Evolutionary conservation across 2,888 invertebrate species (phyloP).

Genomic region (Drosophila neonasuta): DNA sequence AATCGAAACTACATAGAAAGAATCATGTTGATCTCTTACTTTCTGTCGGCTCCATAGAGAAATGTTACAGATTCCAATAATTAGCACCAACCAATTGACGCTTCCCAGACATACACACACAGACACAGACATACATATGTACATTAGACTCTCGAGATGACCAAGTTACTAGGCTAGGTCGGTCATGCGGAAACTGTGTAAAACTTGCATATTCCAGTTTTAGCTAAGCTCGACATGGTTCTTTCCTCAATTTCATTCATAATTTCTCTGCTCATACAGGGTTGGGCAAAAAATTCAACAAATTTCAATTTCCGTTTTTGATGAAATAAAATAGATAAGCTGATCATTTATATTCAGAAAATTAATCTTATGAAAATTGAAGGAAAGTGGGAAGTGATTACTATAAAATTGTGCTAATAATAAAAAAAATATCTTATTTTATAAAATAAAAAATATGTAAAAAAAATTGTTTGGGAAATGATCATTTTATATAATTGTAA

Average conservation of each 20-base stretch:
- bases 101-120: conserved; percentile 25
- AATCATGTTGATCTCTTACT: conserved; percentile 3
- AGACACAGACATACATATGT: not conserved
- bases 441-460: too few species aligned
- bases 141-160: not conserved
- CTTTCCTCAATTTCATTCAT: conserved; percentile 35
- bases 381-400: too few species aligned
- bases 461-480: too few species aligned
- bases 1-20: conserved; percentile 10
- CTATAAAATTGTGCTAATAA: too few species aligned
- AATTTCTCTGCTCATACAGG: not conserved
- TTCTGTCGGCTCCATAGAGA: conserved; percentile 35
- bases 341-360: too few species aligned
- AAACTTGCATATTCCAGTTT: conserved; percentile 70
- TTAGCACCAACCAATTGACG: conserved; percentile 66
- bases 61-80: conserved; percentile 64
- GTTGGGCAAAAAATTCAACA: not conserved
- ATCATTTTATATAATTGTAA: too few species aligned
- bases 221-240: conserved; percentile 18
- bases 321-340: not conserved
- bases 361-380: too few species aligned
- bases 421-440: too few species aligned
- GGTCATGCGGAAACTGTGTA: conserved; percentile 55
- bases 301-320: too few species aligned
- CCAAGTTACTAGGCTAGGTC: conserved; percentile 32